Evolutionary conservation across 2,797 vertebrate species (phyloP).

Genomic region (Enteromius afrohamiltoni): DNA sequence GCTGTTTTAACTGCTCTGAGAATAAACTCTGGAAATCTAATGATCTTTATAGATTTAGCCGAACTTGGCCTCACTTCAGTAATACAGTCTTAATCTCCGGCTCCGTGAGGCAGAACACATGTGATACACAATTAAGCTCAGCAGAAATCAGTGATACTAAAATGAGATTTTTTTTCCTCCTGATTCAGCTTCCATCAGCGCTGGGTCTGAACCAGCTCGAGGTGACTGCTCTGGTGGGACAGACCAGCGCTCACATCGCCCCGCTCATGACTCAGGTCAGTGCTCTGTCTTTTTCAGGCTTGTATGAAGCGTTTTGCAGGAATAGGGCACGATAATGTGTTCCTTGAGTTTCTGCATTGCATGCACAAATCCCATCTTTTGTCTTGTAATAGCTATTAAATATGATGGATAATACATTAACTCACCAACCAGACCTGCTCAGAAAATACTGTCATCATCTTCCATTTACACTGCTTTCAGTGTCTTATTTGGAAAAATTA

Average conservation of each 20-base stretch:
- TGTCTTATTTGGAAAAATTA: neutral
- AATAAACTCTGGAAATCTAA: slow-evolving; percentile 42
- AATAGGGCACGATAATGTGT: neutral
- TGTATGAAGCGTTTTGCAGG: neutral
- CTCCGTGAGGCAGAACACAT: slow-evolving; percentile 15
- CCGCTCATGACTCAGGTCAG: slow-evolving; percentile 70
- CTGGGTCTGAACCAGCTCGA: slow-evolving; percentile 52
- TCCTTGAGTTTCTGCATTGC: neutral
- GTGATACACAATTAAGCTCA: slow-evolving; percentile 41
- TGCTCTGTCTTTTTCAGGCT: neutral
- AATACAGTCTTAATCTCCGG: slow-evolving; percentile 28
- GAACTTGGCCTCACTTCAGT: slow-evolving; percentile 27
- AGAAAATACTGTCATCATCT: neutral
- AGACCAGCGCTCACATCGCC: slow-evolving; percentile 59
- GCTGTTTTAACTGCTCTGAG: slow-evolving; percentile 39
- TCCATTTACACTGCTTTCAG: neutral
- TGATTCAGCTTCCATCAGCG: slow-evolving; percentile 63
- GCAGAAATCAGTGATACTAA: slow-evolving; percentile 20
- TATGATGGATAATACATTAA: neutral
- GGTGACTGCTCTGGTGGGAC: slow-evolving; percentile 50
- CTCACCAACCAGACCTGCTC: neutral
- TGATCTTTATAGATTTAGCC: slow-evolving; percentile 49
- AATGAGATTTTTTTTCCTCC: neutral
- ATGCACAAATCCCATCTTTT: neutral
- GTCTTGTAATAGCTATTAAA: neutral